These are phyloP conservation scores for Xestia xanthographa DNA, from an alignment of 2,888 invertebrate genomes.

Conservation along the genomic window DNA sequence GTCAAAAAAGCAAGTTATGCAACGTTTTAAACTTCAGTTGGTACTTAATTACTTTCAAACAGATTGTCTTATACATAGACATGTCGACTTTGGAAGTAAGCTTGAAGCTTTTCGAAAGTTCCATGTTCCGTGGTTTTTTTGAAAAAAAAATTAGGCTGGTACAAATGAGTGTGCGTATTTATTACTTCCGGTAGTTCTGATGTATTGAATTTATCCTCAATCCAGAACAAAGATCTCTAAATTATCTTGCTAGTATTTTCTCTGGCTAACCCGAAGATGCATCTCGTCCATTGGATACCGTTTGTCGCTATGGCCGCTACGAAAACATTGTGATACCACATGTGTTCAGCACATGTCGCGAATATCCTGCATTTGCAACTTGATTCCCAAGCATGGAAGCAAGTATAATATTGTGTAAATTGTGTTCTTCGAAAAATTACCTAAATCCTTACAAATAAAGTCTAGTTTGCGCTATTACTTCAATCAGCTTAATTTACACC, in stretches of 20 bases:
- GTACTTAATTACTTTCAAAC: constrained; percentile 10
- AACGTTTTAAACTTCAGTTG: neutral
- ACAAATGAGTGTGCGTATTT: neutral
- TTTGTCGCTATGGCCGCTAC: no score
- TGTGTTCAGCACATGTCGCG: constrained; percentile 3
- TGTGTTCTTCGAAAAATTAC: neutral
- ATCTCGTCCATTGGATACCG: neutral
- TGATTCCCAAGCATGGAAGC: neutral
- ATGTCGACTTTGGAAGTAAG: neutral
- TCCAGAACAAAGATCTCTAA: neutral
- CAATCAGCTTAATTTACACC: neutral
- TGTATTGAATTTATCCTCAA: neutral
- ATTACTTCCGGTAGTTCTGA: neutral
- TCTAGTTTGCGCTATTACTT: neutral
- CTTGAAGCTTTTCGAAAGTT: neutral
- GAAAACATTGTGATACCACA: neutral
- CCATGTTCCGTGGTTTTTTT: no score
- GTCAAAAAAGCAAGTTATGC: constrained; percentile 34
- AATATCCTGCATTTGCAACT: neutral
- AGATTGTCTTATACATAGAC: neutral
- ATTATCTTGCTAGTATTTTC: neutral
- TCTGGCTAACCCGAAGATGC: no score
- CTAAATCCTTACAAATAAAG: neutral
- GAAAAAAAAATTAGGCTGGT: neutral
- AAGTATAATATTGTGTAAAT: no score